phyloP scores from a whole-genome alignment of 2,888 invertebrate species.

The Brachyopa scutellaris region DNA sequence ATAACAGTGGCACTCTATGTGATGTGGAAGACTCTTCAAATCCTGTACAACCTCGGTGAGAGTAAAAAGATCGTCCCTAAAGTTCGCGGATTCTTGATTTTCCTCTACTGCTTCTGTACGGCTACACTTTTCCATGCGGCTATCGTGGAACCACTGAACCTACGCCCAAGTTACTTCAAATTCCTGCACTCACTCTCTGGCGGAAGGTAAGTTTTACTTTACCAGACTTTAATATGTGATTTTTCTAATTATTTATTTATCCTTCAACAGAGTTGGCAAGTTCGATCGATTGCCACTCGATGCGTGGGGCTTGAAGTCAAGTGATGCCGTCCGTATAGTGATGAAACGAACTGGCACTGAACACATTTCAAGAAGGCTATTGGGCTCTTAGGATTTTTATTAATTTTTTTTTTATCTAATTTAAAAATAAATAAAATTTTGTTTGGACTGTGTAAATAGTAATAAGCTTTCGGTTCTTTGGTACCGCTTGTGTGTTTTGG shows the following conservation, averaged over 20 bases:
- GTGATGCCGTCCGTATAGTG: slow-evolving; percentile 82
- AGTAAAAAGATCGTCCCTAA: slow-evolving; percentile 86
- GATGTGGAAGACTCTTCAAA: slow-evolving; percentile 91
- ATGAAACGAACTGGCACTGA: slow-evolving; percentile 76
- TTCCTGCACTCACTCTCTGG: slow-evolving; percentile 90
- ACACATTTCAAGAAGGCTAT: slow-evolving; percentile 22
- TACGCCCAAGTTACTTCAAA: slow-evolving; percentile 92
- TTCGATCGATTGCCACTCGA: slow-evolving; percentile 85
- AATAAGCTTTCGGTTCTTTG: background rate
- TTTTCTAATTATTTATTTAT: background rate
- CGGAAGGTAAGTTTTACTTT: slow-evolving; percentile 83
- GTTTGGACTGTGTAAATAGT: slow-evolving; percentile 25
- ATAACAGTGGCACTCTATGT: slow-evolving; percentile 91
- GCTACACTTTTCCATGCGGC: slow-evolving; percentile 90
- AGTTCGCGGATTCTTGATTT: slow-evolving; percentile 86
- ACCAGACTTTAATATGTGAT: background rate
- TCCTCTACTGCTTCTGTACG: slow-evolving; percentile 90
- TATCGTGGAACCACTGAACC: slow-evolving; percentile 89
- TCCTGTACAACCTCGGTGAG: slow-evolving; percentile 88
- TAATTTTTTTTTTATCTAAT: background rate
- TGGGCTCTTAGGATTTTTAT: slow-evolving; percentile 26
- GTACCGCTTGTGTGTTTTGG: background rate
- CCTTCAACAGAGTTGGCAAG: slow-evolving; percentile 84
- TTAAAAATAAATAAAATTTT: background rate
- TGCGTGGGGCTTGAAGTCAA: slow-evolving; percentile 84